Evolutionary conservation across 2,797 vertebrate genomes (phyloP), one percentile per base, ranked within the genome.

Genomic region (Takifugu rubripes): DNA sequence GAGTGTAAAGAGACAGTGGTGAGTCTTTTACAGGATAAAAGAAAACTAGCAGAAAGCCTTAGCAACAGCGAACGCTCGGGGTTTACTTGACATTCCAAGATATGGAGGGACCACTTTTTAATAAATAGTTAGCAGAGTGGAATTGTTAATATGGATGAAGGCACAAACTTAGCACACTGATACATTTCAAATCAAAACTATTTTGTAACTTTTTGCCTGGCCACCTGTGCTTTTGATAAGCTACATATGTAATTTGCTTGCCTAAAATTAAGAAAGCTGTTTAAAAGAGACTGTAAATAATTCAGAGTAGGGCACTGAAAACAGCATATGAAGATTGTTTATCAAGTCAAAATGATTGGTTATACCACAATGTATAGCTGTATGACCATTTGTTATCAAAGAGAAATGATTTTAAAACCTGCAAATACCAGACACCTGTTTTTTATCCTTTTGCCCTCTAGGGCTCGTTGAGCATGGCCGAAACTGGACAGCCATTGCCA

Each of bases 401-500:
- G 9, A 21, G n/a, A 46, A 46, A 6, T 6, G 17, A n/a, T 17
- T 61, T 17, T 4, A 48, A 59, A 54, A n/a, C n/a, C 24, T 59
- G 0, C 11, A 17, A 9, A 25, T 24, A 15, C 46, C 33, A 45
- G 21, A 33, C 6, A 8, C 5, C 56, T 43, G 1, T 64, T 7
- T 21, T 69, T 48, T 44, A 3, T 75, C 49, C 12, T 56, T 14
- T 49, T 21, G 21, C 21, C 21, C 21, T 25, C 42, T 74, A 99
- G 97, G 97, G 55, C 88, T 99, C 1, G 95, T 98, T 68, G 97
- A 98, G 79, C 96, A 99, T 5, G 97, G 97, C 27, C 93, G 96
- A 55, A 98, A 98, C 89, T 99, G 97, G 97, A 93, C 94, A 42
- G 95, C 97, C 12, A 99, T 99, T 60, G 96, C 97, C 82, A 98